A percentile compares a stretch with the other conserved stretches of the same genome.
Evolutionary conservation across 2,113 vertebrate genomes (phyloP).

Genomic region (Heterocephalus glaber): DNA sequence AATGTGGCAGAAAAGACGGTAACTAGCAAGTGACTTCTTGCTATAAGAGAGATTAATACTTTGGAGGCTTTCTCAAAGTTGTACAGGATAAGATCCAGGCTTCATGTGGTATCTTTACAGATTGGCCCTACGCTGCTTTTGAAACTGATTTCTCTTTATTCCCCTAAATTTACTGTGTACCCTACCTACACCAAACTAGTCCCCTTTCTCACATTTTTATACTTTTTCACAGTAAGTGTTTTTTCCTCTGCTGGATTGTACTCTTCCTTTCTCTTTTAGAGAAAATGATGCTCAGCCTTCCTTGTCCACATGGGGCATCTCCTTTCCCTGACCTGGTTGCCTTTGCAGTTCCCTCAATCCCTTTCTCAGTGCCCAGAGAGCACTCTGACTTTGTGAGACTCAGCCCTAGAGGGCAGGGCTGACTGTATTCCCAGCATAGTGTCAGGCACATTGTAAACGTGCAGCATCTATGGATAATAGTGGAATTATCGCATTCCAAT

Average conservation of each 20-base stretch:
- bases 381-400: background rate
- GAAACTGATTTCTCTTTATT: background rate
- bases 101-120: background rate
- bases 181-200: background rate
- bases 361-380: background rate
- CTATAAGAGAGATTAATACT: background rate
- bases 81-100: background rate
- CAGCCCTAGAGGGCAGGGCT: background rate
- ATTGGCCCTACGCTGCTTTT: background rate
- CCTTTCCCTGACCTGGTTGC: background rate
- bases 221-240: background rate
- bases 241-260: background rate
- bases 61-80: background rate
- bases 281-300: background rate
- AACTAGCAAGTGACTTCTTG: constrained; percentile 66
- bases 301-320: background rate
- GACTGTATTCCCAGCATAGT: background rate
- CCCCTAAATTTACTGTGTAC: background rate
- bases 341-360: background rate
- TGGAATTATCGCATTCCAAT: background rate
- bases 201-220: background rate
- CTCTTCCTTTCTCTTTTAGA: background rate
- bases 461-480: background rate
- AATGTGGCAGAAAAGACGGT: constrained; percentile 99
- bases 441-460: background rate